Conservation (phyloP, 23 tunicate species). For the Oikopleura vanhoeffeni region DNA sequence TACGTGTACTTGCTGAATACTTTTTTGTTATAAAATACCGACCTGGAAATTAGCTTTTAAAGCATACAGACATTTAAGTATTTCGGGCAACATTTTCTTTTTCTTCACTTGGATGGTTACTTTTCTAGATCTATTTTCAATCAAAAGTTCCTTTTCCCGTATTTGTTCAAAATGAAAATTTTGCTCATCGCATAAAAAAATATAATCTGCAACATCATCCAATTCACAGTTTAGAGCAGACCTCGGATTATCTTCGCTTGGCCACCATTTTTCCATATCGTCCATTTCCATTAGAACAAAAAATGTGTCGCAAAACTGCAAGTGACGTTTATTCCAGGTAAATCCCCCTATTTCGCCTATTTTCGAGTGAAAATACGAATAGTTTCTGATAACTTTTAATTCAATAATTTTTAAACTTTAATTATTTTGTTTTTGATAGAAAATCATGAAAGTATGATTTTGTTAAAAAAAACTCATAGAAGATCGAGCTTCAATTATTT, state of each 20-base stretch:
- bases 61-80: neutral
- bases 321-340: slow-evolving; percentile 4
- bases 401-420: too few relatives aligned
- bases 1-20: too few relatives aligned
- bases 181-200: neutral
- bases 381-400: too few relatives aligned
- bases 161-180: neutral
- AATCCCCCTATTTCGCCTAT: slow-evolving; percentile 1
- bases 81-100: neutral
- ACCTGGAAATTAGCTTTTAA: neutral
- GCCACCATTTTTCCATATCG: neutral
- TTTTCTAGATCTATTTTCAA: neutral
- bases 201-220: neutral
- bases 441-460: too few relatives aligned
- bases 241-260: neutral
- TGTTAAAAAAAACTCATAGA: too few relatives aligned
- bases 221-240: neutral
- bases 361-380: too few relatives aligned
- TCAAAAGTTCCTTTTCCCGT: neutral
- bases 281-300: neutral
- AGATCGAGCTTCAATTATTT: too few relatives aligned
- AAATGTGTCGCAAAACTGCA: neutral
- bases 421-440: too few relatives aligned
- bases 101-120: neutral
- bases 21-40: too few relatives aligned